Evolutionary conservation across 2,888 invertebrate species (phyloP), one percentile per base, ranked within the genome.

Genomic region (Athalia rosae): DNA sequence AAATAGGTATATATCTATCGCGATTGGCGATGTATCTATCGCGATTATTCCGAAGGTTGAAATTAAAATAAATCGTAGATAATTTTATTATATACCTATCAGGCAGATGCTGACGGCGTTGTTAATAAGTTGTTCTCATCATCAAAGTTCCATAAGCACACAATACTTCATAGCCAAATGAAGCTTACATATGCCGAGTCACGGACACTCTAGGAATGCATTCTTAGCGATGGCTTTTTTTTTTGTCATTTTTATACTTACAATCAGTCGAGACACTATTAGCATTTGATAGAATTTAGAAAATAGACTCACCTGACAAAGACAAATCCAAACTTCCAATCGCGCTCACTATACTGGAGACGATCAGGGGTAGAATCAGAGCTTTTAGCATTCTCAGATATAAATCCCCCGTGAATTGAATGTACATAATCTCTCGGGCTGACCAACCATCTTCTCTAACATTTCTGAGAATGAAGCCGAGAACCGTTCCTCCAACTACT

Each of bases 381-480:
- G 93, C 92, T 88, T 95, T 95, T 76, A 95, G 91, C 93, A 95
- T 95, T 80, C 94, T 91, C 81, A 95, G 91, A 84, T 95, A 94
- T 67, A 95, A 89, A 85, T 95, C 94, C 45, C 95, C 95, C 3
- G 93, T 90, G 86, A 94, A 95, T 82, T 93, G 92, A 62, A 95
- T 91, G 87, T 95, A 95, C 92, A 94, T 93, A 61, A 94, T 91
- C 83, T 95, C 93, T 69, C 95, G 87, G 61, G 89, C 86, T 2
- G 91, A 89, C 92, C 92, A 93, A 80, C 87, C 85, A 66, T 84
- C 88, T 3, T 84, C 80, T 7, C 86, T 89, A 3, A 83, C 80
- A 43, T 84, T 81, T 78, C 91, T 90, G 8, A 93, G 86, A 58
- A 91, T 88, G 59, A 93, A 89, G 15, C 93, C 93, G 9, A 93